Evolutionary conservation across 2,113 vertebrate species (phyloP), one percentile per base, ranked within the genome.

Genomic region (Gymnorhina tibicen): DNA sequence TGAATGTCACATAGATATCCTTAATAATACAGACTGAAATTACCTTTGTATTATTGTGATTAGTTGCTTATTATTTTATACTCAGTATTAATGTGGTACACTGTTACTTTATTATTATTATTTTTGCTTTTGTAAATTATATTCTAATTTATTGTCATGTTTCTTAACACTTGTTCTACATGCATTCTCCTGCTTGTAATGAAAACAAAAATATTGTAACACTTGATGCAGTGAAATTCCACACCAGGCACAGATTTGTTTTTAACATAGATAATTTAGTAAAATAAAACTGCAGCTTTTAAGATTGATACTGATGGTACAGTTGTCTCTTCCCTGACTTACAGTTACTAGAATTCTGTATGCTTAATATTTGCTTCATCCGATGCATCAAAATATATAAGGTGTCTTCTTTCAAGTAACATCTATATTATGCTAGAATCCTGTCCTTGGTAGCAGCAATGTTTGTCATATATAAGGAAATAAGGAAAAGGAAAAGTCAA

Each of bases 61-160:
- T 99, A 99, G 98, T 99, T 99, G 98, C 98, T 98, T 99, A 98
- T 98, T 99, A 99, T 99, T 99, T 99, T 99, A 99, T 99, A 99
- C 98, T 99, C 98, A 98, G 98, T 99, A 99, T 99, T 99, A 99
- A 98, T 99, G 99, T 99, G 98, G 98, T 99, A 99, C 99, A 99
- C 99, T 99, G 99, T 99, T 99, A 99, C 98, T 98, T 98, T 98
- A 98, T 98, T 97, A 96, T 97, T 95, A 89, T 98, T 98, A 97
- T 98, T 98, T 98, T 98, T 98, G 97, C 98, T 98, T 98, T 98
- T 99, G 99, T 99, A 99, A 99, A 99, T 99, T 99, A 99, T 99
- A 99, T 99, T 98, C 99, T 99, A 99, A 99, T 99, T 99, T 99
- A 99, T 99, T 99, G 98, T 98, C 96, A 98, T 98, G 98, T 98